These are phyloP conservation scores for Megathymus violae DNA, from an alignment of 1,140 invertebrate genomes.

Conservation along the genomic window DNA sequence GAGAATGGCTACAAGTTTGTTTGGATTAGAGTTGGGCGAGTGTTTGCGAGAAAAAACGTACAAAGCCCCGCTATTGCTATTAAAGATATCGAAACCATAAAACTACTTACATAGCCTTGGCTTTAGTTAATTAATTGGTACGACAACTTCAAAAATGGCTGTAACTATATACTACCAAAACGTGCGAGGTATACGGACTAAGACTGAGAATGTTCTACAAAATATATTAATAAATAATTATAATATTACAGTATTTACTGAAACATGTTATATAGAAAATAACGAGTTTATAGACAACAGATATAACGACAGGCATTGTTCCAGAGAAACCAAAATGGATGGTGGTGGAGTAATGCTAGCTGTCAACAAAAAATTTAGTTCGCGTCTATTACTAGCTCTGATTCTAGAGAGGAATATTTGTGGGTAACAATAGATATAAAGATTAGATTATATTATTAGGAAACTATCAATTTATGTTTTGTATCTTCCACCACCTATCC, in stretches of 20 bases:
- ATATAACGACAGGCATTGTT: too few relatives aligned
- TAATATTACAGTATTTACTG: conserved; percentile 35
- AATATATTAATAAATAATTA: conserved; percentile 29
- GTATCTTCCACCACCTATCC: conserved; percentile 12
- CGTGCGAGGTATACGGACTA: conserved; percentile 33
- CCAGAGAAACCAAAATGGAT: too few relatives aligned
- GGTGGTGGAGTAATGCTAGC: conserved; percentile 16
- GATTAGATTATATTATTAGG: neutral
- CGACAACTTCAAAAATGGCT: neutral
- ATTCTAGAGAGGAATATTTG: conserved; percentile 3
- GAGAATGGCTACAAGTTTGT: conserved; percentile 31
- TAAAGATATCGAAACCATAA: conserved; percentile 11
- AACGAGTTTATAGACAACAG: conserved; percentile 29
- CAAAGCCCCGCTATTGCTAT: conserved; percentile 9
- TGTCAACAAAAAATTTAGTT: conserved; percentile 3
- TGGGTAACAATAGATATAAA: conserved; percentile 4
- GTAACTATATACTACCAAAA: conserved; percentile 37
- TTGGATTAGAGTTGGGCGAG: conserved; percentile 25
- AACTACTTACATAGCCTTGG: neutral
- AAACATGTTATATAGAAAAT: conserved; percentile 28
- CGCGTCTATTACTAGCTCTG: neutral
- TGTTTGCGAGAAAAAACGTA: conserved; percentile 19
- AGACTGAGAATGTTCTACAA: conserved; percentile 28
- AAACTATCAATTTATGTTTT: conserved; percentile 8
- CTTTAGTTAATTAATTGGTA: neutral